phyloP scores from a whole-genome alignment of 2,888 invertebrate genomes.

The Ceramica pisi region DNA sequence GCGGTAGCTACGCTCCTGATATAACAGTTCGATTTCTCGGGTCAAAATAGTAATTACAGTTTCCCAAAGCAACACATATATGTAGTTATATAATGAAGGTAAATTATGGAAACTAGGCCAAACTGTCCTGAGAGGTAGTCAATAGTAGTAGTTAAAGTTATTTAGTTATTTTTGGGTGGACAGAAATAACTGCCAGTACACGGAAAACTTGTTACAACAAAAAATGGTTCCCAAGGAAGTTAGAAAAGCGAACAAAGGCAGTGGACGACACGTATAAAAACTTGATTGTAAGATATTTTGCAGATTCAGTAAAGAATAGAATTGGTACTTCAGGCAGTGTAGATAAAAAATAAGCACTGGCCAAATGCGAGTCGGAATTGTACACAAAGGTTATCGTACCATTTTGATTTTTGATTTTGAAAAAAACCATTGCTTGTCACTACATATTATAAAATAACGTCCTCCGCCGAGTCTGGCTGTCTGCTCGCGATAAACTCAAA shows the following conservation, averaged over 20 bases:
- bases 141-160: background rate
- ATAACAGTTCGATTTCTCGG: too few species aligned
- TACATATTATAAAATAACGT: too few species aligned
- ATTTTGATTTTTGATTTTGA: too few species aligned
- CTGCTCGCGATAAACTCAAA: too few species aligned
- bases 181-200: constrained; percentile 10
- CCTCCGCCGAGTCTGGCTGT: too few species aligned
- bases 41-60: background rate
- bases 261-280: background rate
- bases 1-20: too few species aligned
- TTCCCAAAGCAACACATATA: background rate
- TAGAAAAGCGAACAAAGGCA: background rate
- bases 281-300: background rate
- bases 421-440: too few species aligned
- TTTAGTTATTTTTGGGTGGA: constrained; percentile 1
- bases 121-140: constrained; percentile 2
- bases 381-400: background rate
- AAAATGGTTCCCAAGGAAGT: constrained; percentile 5
- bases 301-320: background rate
- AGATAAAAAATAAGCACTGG: background rate
- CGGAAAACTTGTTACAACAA: background rate
- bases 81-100: background rate
- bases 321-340: background rate
- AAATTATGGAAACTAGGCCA: background rate
- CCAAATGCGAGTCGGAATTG: background rate